Conservation (phyloP, 2,888 invertebrate species). For the Lithophane socia region DNA sequence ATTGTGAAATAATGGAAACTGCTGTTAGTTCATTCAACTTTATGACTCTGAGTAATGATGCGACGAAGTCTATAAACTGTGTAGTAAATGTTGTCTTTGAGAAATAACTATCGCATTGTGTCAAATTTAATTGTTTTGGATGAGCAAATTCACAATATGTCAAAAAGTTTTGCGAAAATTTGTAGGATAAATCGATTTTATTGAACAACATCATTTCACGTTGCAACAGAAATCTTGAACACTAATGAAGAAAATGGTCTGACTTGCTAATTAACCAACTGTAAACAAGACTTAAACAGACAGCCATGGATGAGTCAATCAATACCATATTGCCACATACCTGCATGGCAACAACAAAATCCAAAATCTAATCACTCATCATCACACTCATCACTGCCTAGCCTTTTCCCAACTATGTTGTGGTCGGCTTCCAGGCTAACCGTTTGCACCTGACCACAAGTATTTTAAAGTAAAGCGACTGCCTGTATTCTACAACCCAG, state of each 20-base stretch:
- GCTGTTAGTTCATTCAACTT: slow-evolving; percentile 14
- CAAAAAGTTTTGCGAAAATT: not conserved
- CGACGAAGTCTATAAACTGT: slow-evolving; percentile 11
- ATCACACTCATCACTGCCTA: not conserved
- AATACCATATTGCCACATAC: not conserved
- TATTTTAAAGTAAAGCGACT: not conserved
- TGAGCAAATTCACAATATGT: slow-evolving; percentile 2
- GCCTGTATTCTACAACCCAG: not conserved
- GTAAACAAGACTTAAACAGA: slow-evolving; percentile 2
- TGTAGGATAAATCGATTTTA: not conserved
- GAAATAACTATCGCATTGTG: slow-evolving; percentile 19
- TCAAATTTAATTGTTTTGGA: not conserved
- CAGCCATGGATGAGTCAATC: slow-evolving; percentile 29
- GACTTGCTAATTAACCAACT: slow-evolving; percentile 27
- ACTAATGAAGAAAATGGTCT: slow-evolving; percentile 2
- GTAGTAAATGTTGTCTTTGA: slow-evolving; percentile 8
- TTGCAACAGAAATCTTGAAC: slow-evolving; percentile 21
- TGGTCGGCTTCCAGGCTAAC: not conserved
- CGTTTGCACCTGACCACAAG: not conserved
- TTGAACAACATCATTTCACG: not conserved
- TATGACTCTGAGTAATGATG: slow-evolving; percentile 11
- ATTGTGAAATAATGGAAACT: slow-evolving; percentile 23
- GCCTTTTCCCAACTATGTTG: not conserved
- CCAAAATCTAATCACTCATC: not conserved
- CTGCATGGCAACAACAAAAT: slow-evolving; percentile 16